Conservation (phyloP, 1,140 invertebrate genomes). For the Lamellibrachia luymesi region DNA sequence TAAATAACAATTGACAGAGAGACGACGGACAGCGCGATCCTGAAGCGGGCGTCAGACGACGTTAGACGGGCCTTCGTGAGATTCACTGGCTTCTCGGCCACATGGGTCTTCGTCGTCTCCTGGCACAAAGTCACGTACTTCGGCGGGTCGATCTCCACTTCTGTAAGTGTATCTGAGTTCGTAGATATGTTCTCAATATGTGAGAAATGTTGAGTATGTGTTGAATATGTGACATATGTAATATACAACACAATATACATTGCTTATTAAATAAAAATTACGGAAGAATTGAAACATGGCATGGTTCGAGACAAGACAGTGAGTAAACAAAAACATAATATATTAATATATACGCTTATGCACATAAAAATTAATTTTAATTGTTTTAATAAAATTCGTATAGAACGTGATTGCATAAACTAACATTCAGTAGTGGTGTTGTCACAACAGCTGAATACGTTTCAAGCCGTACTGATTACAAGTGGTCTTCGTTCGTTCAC, state of each 20-base stretch:
- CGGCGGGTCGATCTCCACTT: not conserved
- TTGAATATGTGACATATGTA: too few species aligned
- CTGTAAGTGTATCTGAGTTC: not conserved
- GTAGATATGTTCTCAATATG: too few species aligned
- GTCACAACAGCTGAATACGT: constrained; percentile 16
- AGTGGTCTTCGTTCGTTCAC: not conserved
- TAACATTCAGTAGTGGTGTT: not conserved
- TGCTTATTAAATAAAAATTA: not conserved
- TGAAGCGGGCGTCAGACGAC: not conserved
- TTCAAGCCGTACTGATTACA: constrained; percentile 23
- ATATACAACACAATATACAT: too few species aligned
- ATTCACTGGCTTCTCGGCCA: not conserved
- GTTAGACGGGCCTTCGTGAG: not conserved
- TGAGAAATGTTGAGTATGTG: too few species aligned
- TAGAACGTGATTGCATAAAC: too few species aligned
- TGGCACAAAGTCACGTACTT: not conserved
- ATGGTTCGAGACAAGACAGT: not conserved
- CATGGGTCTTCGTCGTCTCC: constrained; percentile 7
- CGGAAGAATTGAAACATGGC: not conserved
- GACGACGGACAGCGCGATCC: not conserved
- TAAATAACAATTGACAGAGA: not conserved
- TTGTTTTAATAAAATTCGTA: not conserved
- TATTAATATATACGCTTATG: too few species aligned
- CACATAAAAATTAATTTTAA: not conserved
- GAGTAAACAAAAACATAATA: too few species aligned